Percentiles rank a stretch among this genome's conserved stretches.
Evolutionary conservation across 2,113 vertebrate genomes (phyloP).

Genomic region (Gobius niger): DNA sequence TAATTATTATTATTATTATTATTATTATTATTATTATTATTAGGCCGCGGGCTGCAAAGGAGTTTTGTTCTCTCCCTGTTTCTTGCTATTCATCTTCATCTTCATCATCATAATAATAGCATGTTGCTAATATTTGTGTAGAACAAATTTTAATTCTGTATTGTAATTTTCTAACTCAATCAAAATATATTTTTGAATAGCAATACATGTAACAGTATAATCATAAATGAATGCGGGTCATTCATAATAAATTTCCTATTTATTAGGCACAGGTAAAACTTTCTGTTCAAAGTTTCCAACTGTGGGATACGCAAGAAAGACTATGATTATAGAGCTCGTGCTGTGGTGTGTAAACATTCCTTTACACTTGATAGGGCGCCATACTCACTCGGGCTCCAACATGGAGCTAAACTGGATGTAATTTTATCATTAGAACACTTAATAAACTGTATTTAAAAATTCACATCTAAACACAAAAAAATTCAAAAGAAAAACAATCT

Average conservation of each 20-base stretch:
- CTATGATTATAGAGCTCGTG: conserved; percentile 3
- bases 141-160: too few relatives aligned
- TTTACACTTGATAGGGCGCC: conserved; percentile 15
- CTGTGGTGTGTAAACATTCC: conserved; percentile 37
- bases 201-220: neutral
- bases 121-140: too few relatives aligned
- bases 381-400: neutral
- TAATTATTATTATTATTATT: too few relatives aligned
- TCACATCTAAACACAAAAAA: neutral
- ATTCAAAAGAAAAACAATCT: conserved; percentile 10
- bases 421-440: neutral
- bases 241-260: neutral
- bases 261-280: neutral
- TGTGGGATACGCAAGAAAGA: neutral
- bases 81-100: too few relatives aligned
- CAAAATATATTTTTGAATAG: too few relatives aligned
- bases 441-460: neutral
- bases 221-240: neutral
- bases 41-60: too few relatives aligned
- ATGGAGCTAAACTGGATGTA: neutral
- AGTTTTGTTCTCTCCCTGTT: too few relatives aligned
- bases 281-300: neutral
- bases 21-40: too few relatives aligned
- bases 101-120: too few relatives aligned
- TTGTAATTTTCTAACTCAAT: too few relatives aligned